Percentiles rank a stretch among this genome's conserved stretches.
phyloP scores from a whole-genome alignment of 1,140 invertebrate species.

The Macrostomum lignano region DNA sequence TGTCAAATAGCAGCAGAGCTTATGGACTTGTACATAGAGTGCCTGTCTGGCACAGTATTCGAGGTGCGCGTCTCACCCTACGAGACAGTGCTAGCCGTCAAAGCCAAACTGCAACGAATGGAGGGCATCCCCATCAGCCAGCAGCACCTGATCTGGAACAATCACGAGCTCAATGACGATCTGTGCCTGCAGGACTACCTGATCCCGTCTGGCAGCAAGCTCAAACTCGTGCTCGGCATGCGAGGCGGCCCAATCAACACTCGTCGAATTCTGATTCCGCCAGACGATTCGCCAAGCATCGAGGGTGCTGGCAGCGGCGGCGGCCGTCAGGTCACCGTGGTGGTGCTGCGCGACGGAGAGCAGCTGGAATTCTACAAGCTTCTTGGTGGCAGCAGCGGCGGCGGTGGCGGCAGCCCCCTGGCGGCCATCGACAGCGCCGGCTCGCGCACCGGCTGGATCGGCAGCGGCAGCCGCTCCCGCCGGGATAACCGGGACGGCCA shows the following conservation, averaged over 20 bases:
- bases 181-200: conserved; percentile 37
- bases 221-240: conserved; percentile 43
- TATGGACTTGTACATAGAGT: conserved; percentile 37
- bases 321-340: conserved; percentile 36
- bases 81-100: conserved; percentile 42
- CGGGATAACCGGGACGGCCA: too few species aligned
- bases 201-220: conserved; percentile 37
- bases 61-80: conserved; percentile 41
- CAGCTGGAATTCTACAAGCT: conserved; percentile 40
- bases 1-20: too few species aligned
- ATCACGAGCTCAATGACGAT: conserved; percentile 39
- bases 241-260: conserved; percentile 44
- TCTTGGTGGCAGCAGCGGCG: too few species aligned
- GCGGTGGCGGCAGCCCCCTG: too few species aligned
- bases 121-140: conserved; percentile 48
- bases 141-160: conserved; percentile 42
- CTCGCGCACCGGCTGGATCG: too few species aligned
- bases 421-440: too few species aligned
- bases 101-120: conserved; percentile 42
- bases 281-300: too few species aligned
- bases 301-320: conserved; percentile 4
- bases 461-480: too few species aligned
- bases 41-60: conserved; percentile 42
- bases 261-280: conserved; percentile 25
- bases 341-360: conserved; percentile 43